Evolutionary conservation across 2,888 invertebrate species (phyloP).

Genomic region (Synanthedon vespiformis): DNA sequence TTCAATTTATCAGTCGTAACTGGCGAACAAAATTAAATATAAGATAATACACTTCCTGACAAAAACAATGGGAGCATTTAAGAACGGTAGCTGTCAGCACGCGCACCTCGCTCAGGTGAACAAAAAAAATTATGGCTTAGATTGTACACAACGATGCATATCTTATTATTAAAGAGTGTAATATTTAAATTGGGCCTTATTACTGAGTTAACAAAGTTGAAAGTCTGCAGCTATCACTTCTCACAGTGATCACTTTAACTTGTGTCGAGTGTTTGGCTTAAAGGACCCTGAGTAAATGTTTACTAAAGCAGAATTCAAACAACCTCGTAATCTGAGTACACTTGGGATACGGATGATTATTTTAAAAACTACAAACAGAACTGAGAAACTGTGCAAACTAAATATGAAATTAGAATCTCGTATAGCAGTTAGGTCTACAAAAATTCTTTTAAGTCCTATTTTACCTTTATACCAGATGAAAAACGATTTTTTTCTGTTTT

Average conservation of each 20-base stretch:
- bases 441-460: too few relatives aligned
- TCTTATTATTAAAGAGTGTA: background rate
- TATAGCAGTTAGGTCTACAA: too few relatives aligned
- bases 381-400: background rate
- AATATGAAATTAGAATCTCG: too few relatives aligned
- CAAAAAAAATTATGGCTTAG: background rate
- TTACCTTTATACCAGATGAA: too few relatives aligned
- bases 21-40: background rate
- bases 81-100: slow-evolving; percentile 51
- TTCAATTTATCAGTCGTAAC: too few relatives aligned
- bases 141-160: background rate
- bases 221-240: slow-evolving; percentile 4
- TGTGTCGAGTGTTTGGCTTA: slow-evolving; percentile 26
- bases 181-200: background rate
- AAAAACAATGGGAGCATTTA: slow-evolving; percentile 39
- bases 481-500: too few relatives aligned
- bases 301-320: slow-evolving; percentile 36
- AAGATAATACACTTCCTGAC: slow-evolving; percentile 41
- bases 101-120: slow-evolving; percentile 14
- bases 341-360: slow-evolving; percentile 11
- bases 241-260: slow-evolving; percentile 16
- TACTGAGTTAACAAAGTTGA: slow-evolving; percentile 5
- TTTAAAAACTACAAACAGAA: slow-evolving; percentile 1
- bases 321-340: slow-evolving; percentile 34
- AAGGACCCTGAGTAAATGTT: slow-evolving; percentile 46